phyloP scores from a whole-genome alignment of 2,797 vertebrate genomes.

The Darevskia mixta region DNA sequence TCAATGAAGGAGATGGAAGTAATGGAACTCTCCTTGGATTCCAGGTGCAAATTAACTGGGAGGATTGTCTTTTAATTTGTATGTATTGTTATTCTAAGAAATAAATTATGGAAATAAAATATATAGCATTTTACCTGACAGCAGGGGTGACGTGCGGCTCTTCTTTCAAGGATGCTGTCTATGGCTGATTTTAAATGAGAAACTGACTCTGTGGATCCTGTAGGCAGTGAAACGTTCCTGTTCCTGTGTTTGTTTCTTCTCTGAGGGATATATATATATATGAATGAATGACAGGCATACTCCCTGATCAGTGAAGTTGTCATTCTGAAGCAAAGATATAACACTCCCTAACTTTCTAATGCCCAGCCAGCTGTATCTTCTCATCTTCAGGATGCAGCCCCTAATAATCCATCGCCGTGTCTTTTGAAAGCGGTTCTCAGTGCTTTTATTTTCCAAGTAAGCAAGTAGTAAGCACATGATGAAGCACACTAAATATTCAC shows the following conservation, averaged over 20 bases:
- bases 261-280: background rate
- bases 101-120: background rate
- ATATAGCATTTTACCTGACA: background rate
- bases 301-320: constrained; percentile 42
- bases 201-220: background rate
- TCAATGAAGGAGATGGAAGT: background rate
- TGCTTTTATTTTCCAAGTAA: constrained; percentile 7
- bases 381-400: constrained; percentile 46
- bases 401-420: constrained; percentile 46
- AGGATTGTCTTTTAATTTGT: constrained; percentile 4
- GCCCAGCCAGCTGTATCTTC: constrained; percentile 47
- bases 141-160: constrained; percentile 2
- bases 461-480: constrained; percentile 24
- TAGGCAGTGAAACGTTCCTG: background rate
- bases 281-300: background rate
- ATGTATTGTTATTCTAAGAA: background rate
- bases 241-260: background rate
- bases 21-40: background rate
- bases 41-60: background rate
- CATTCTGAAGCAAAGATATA: constrained; percentile 5
- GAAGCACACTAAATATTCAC: constrained; percentile 58
- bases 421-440: constrained; percentile 34
- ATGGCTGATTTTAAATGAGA: constrained; percentile 38
- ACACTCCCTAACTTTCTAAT: constrained; percentile 46
- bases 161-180: constrained; percentile 39